phyloP scores from a whole-genome alignment of 2,888 invertebrate species.

The Trichogramma dendrolimi region DNA sequence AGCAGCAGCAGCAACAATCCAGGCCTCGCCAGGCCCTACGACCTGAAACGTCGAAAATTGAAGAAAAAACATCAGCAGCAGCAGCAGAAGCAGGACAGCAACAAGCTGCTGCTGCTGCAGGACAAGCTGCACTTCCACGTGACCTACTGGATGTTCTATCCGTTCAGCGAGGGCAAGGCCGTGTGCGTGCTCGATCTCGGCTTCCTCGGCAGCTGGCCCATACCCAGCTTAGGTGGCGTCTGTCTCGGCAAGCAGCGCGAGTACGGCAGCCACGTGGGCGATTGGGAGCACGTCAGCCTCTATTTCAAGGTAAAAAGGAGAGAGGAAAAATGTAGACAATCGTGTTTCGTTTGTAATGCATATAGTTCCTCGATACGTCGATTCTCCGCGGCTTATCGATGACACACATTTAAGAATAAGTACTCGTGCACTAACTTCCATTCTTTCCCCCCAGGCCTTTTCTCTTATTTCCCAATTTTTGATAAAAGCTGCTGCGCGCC shows the following conservation, averaged over 20 bases:
- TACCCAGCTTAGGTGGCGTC: slow-evolving; percentile 58
- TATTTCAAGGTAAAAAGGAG: slow-evolving; percentile 53
- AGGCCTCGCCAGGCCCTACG: neutral
- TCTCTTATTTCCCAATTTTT: too few species aligned
- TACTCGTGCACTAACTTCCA: too few species aligned
- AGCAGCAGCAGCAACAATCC: slow-evolving; percentile 1
- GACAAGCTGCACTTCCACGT: slow-evolving; percentile 63
- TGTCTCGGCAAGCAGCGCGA: slow-evolving; percentile 59
- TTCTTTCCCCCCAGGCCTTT: too few species aligned
- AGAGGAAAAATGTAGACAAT: neutral
- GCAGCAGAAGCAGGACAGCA: slow-evolving; percentile 29
- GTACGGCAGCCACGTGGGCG: slow-evolving; percentile 65
- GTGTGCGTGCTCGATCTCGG: slow-evolving; percentile 54
- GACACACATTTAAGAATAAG: too few species aligned
- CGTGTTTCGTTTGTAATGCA: too few species aligned
- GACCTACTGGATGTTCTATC: slow-evolving; percentile 69
- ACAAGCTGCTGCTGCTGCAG: slow-evolving; percentile 37
- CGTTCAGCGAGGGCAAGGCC: slow-evolving; percentile 63
- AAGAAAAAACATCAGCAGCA: neutral
- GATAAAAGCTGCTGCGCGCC: too few species aligned
- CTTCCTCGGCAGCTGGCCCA: slow-evolving; percentile 59
- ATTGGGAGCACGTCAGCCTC: slow-evolving; percentile 66
- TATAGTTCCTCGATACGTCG: too few species aligned
- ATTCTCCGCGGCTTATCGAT: too few species aligned
- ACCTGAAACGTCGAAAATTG: neutral